phyloP scores from a whole-genome alignment of 2,797 vertebrate genomes.

The Aplochiton taeniatus region DNA sequence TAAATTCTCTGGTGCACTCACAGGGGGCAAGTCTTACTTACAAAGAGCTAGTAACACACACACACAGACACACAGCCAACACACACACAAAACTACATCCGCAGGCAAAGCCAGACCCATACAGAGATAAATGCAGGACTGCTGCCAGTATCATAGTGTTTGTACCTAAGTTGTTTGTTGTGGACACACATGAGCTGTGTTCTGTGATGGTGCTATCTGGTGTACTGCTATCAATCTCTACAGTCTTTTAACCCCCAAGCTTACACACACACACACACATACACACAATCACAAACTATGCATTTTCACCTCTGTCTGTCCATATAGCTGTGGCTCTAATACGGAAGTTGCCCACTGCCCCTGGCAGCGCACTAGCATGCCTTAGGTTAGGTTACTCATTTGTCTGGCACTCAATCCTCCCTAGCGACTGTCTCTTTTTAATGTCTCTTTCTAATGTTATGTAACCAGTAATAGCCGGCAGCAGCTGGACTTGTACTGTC shows the following conservation, averaged over 20 bases:
- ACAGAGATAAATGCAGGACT: neutral
- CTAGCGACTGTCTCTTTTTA: neutral
- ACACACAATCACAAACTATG: neutral
- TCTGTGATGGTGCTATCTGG: neutral
- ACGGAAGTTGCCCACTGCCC: neutral
- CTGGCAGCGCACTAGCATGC: neutral
- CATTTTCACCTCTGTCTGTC: neutral
- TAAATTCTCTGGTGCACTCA: too few relatives aligned
- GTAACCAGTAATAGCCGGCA: conserved; percentile 10
- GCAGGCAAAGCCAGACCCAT: neutral
- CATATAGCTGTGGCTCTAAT: neutral
- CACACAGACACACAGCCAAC: neutral
- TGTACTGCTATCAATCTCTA: neutral
- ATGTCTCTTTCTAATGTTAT: neutral
- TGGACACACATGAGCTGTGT: conserved; percentile 7
- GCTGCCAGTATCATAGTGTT: neutral
- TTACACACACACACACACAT: neutral
- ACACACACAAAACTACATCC: too few relatives aligned
- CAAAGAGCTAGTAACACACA: neutral
- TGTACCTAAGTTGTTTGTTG: conserved; percentile 14
- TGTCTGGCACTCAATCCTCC: conserved; percentile 2
- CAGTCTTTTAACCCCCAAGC: neutral
- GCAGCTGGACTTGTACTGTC: conserved; percentile 26
- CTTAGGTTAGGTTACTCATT: conserved; percentile 8
- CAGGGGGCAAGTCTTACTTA: too few relatives aligned